Evolutionary conservation across 2,797 vertebrate genomes (phyloP).

Genomic region (Melanotaenia pygmaea): DNA sequence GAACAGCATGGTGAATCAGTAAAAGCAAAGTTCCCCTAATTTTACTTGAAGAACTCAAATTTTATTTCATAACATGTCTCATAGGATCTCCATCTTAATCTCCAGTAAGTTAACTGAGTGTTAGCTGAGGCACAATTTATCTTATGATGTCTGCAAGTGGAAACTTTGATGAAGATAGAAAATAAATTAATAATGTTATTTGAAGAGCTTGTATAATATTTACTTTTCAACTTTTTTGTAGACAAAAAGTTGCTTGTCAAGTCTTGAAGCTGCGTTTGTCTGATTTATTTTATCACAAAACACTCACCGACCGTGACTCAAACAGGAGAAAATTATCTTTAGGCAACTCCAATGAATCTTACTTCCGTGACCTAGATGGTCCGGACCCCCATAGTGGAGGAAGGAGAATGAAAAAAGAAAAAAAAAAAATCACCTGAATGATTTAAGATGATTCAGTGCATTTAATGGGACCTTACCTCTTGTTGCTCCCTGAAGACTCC

Average conservation of each 20-base stretch:
- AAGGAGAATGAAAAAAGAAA: not conserved
- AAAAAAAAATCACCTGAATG: not conserved
- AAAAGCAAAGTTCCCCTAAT: not conserved
- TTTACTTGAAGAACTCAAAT: not conserved
- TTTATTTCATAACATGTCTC: not conserved
- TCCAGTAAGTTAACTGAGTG: not conserved
- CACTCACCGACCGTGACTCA: not conserved
- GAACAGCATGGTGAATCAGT: not conserved
- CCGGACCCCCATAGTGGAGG: not conserved
- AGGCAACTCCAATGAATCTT: conserved; percentile 47
- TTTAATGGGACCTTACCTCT: conserved; percentile 84
- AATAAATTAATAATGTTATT: not conserved
- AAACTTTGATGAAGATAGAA: too few relatives aligned
- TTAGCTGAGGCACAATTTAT: too few relatives aligned
- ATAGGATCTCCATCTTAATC: not conserved
- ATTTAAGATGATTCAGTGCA: conserved; percentile 14
- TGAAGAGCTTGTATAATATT: not conserved
- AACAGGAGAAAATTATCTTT: not conserved
- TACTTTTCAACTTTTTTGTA: not conserved
- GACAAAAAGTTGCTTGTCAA: not conserved
- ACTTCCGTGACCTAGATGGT: conserved; percentile 64
- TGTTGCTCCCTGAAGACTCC: conserved; percentile 84
- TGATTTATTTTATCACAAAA: conserved; percentile 5
- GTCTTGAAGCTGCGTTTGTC: not conserved
- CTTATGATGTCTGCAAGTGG: too few relatives aligned